phyloP scores from a whole-genome alignment of 2,113 vertebrate species.

The Myiozetetes cayanensis region DNA sequence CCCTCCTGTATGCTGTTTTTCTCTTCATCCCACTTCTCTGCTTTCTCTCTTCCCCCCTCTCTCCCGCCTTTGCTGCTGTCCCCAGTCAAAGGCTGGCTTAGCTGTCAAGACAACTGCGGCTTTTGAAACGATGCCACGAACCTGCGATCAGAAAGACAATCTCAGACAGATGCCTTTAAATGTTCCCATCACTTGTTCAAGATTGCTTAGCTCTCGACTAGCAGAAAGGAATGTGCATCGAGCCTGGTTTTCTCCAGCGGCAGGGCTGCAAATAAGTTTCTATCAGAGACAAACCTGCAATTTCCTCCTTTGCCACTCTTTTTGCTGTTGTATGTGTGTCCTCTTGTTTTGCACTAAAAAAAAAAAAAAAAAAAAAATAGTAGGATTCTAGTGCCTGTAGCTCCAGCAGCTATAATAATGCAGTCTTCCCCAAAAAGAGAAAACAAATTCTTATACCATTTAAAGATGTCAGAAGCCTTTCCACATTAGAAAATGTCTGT shows the following conservation, averaged over 20 bases:
- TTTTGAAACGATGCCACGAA: background rate
- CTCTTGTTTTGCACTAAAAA: background rate
- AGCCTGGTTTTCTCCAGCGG: background rate
- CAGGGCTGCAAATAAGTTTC: slow-evolving; percentile 28
- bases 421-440: background rate
- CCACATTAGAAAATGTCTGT: background rate
- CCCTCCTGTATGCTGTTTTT: background rate
- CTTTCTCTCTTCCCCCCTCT: background rate
- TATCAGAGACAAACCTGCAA: background rate
- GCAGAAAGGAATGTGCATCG: background rate
- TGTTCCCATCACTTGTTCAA: background rate
- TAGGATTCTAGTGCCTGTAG: background rate
- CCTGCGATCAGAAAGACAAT: background rate
- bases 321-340: background rate
- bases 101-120: slow-evolving; percentile 30
- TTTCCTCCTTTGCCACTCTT: slow-evolving; percentile 37
- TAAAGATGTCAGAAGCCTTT: background rate
- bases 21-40: background rate
- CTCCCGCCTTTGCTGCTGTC: slow-evolving; percentile 1
- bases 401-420: background rate
- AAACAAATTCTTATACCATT: background rate
- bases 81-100: background rate
- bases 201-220: background rate
- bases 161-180: background rate
- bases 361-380: background rate